Evolutionary conservation across 1,140 invertebrate genomes (phyloP), one percentile per base, ranked within the genome.

Genomic region (Procambarus virginalis): DNA sequence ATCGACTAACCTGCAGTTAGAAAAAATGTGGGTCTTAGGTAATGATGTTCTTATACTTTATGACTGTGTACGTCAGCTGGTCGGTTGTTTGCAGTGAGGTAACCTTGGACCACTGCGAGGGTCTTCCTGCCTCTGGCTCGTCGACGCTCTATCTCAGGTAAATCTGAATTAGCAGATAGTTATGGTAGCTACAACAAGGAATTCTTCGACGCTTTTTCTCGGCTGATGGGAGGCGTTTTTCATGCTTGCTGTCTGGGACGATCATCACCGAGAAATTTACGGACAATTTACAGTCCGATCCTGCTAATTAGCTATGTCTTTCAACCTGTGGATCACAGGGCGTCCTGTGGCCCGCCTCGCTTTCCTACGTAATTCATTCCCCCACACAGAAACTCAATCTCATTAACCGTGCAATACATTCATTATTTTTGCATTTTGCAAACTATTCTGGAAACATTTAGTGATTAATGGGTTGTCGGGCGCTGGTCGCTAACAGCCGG

Each of bases 271-370:
- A 6, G 68, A 34, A 34, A 34, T 22, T 73, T 73, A 73, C 2
- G 10, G 68, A 34, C 6, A 22, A 73, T 34, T 14, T 34, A 73
- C 3, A 73, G 68, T 34, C n/a, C 3, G 14, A 9, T 34, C 68
- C 5, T 34, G 22, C 3, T 73, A 34, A 73, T 73, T 73, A 73
- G n/a, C 68, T 14, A 2, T 4, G 68, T 73, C 68, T 34, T 1
- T 73, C 68, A 73, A 34, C 68, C 68, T 73, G 68, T 34, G 22
- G 68, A 73, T 73, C n/a, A 34, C 68, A 73, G 68, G 10, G 68
- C 5, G n/a, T 34, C 20, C 14, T 8, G n/a, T 17, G 12, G 64
- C 22, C 2, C 2, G 68, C 2, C 6, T 4, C 17, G 17, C 17
- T 17, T 64, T 64, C 12, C 60, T 5, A 4, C 17, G 17, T 20